Evolutionary conservation across 2,113 vertebrate genomes (phyloP), one percentile per base, ranked within the genome.

Genomic region (Engraulis encrasicolus): DNA sequence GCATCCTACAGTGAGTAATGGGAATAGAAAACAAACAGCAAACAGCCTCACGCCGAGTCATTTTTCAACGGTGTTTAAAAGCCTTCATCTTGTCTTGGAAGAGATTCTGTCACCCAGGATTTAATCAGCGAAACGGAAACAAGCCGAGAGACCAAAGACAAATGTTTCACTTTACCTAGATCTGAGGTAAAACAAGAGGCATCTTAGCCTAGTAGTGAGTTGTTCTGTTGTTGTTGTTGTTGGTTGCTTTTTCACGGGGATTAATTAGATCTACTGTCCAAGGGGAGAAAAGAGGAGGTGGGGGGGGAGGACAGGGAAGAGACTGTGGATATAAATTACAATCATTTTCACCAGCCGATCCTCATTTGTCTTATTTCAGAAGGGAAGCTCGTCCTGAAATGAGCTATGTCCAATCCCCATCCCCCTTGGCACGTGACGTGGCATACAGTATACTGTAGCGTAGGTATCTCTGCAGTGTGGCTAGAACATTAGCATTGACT

Each of bases 91-190:
- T 88, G 86, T 87, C 87, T 84, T 89, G 89, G 88, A 92, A 88
- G 86, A 86, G 84, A 87, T 80, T 88, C 89, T 91, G 92, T 92
- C 90, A 90, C 83, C 84, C 86, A 83, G 88, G 89, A 86, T 92
- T 91, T 92, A 94, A 92, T 93, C 84, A 85, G 86, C 83, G 85
- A 86, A 81, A 90, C 91, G 90, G 74, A 71, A 81, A 15, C 14
- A 50, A 84, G 50, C 17, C 50, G 12, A 78, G 82, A 80, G 77
- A 61, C 82, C 89, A 86, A 86, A 92, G 91, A 94, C 89, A 93
- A 94, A 95, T 94, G 91, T 91, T 90, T 92, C 91, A 86, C 89
- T 92, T 94, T 93, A 92, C 84, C 81, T 66, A 89, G 89, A 93
- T 93, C 89, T 85, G 88, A 88, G 86, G 87, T 85, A 91, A 87